Base-by-base conservation (phyloP, 2,113 vertebrate genomes). In the Ailurus styani region DNA sequence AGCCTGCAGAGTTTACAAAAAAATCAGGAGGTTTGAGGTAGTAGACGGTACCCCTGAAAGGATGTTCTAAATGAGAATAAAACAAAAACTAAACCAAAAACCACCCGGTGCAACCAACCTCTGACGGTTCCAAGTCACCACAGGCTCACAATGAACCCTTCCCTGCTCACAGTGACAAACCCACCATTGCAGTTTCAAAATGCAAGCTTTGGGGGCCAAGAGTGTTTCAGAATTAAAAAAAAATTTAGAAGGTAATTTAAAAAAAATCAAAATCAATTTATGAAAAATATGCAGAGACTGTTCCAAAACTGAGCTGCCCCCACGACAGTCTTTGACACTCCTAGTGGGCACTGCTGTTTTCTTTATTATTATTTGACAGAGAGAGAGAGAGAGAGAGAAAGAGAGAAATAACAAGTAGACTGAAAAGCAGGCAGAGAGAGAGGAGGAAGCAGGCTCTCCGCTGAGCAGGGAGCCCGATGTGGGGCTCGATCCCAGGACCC, bases 191-290 rank as follows among this genome's bases (percentile, higher is more conserved):
- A 2, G 20, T 17, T 62, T 14, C 2, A 0, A 77, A 31, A 72
- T 0, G 7, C 62, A 54, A 27, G 37, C n/a, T 6, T 9, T 0
- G 45, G 29, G 31, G 18, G 25, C 37, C 13, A 31, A 4, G 8
- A 2, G 14, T 62, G 37, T 47, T 70, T 29, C 29, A 82, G 64
- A 93, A 40, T 37, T 55, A 5, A 31, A 60, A 60, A 57, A 57
- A 9, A 57, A 60, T 50, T 73, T 34, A 50, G 4, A n/a, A 75
- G 25, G 21, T 9, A 5, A 54, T 60, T 1, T 75, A 0, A 29
- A 73, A 42, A 23, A 90, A 27, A 99, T 93, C 97, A 99, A 99
- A 99, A 98, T 96, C 98, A 97, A 98, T 99, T 98, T 98, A 98
- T 98, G 97, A 93, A 98, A 99, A 92, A 72, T 83, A 82, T 93